Conservation (phyloP, 2,888 invertebrate species). For the Lasioglossum pauxillum region DNA sequence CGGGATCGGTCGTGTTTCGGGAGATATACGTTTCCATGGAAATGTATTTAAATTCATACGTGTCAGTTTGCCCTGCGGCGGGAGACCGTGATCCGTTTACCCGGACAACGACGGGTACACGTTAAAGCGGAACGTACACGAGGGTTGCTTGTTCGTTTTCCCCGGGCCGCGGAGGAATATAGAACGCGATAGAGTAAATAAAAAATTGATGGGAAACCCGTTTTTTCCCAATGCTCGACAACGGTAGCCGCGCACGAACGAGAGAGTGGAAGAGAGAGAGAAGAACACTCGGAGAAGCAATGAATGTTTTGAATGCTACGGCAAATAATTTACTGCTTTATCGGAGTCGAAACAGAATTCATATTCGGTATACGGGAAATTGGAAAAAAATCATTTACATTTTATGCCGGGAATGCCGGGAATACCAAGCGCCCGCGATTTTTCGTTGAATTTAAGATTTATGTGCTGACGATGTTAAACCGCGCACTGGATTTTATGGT, state of each 20-base stretch:
- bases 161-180: not conserved
- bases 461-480: not conserved
- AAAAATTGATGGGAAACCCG: not conserved
- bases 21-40: slow-evolving; percentile 16
- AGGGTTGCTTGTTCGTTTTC: not conserved
- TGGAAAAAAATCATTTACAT: slow-evolving; percentile 9
- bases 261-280: not conserved
- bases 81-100: slow-evolving; percentile 22
- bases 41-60: slow-evolving; percentile 27
- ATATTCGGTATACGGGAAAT: not conserved
- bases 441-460: not conserved
- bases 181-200: not conserved
- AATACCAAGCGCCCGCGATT: not conserved
- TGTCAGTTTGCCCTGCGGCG: slow-evolving; percentile 13
- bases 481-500: not conserved
- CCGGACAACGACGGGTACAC: slow-evolving; percentile 11
- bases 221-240: not conserved
- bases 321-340: not conserved
- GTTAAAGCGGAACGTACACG: slow-evolving; percentile 33
- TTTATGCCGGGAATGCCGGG: not conserved
- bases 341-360: not conserved
- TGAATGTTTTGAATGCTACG: not conserved
- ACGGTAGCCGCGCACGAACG: not conserved
- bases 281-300: not conserved
- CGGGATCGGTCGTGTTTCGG: not conserved